Base-by-base conservation (phyloP, 2,888 invertebrate genomes). In the Neoaliturus tenellus region DNA sequence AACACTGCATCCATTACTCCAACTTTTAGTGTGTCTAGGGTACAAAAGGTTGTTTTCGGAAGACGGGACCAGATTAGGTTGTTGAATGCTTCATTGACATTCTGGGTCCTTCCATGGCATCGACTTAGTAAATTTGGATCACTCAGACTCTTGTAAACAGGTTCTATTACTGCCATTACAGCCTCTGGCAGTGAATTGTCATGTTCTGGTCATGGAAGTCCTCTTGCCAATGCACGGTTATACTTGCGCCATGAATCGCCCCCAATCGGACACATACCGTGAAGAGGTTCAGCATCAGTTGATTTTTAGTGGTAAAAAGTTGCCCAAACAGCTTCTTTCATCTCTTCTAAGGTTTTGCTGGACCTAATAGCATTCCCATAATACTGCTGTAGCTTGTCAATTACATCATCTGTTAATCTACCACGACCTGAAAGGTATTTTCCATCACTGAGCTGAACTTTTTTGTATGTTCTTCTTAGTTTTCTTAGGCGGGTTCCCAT, bases 191-290 rank as follows among this genome's bases (percentile, higher is more conserved):
- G 17, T 12, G 48, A 48, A 48, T 48, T 12, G 48, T 48, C 48
- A 14, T 48, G 48, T 8, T 4, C 10, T n/a, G 48, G 48, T 12
- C 48, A 48, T 48, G 48, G 48, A 12, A 48, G 48, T 28, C 69
- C 44, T 69, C 41, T 69, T 20, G 81, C 81, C 12, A 17, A 33
- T 14, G 81, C 67, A n/a, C 67, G 35, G 44, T 81, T 81, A 41
- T 67, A 81, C 17, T 67, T 67, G 44, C 81, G 69, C 81, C 81
- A 81, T 28, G 81, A 44, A 23, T 81, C 69, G 25, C 31, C 8
- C 39, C 67, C 81, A 14, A 28, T 41, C n/a, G 81, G 69, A 48
- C 81, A 81, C 33, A 39, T 44, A 23, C 48, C 44, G 44, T 69
- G 81, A 10, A 39, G 62, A 28, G 62, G 81, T 44, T 81, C 62